phyloP scores from a whole-genome alignment of 2,113 vertebrate species.

The Corapipo altera region DNA sequence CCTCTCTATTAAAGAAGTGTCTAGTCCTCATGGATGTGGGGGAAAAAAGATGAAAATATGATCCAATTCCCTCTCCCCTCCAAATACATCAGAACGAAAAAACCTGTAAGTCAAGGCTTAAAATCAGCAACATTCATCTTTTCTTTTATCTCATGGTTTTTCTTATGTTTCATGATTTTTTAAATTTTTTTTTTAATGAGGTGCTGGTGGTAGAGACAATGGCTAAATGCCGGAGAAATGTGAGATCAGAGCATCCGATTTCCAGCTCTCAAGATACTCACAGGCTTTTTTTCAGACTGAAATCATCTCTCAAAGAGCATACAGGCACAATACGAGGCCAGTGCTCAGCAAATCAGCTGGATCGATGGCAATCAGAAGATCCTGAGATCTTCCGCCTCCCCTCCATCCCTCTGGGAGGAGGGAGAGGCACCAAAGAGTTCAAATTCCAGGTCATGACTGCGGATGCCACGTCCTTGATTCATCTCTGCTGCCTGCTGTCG shows the following conservation, averaged over 20 bases:
- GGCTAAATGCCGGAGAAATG: not conserved
- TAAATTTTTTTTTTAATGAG: not conserved
- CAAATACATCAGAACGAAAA: not conserved
- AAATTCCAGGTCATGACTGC: not conserved
- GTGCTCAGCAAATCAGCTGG: not conserved
- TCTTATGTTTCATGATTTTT: not conserved
- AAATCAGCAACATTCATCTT: not conserved
- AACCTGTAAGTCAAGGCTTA: not conserved
- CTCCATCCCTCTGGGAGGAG: not conserved
- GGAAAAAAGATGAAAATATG: not conserved
- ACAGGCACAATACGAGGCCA: accelerated
- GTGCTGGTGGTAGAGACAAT: not conserved
- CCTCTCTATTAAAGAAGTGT: not conserved
- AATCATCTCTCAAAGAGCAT: not conserved
- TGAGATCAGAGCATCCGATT: not conserved
- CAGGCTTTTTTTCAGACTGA: not conserved
- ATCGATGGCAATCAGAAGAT: not conserved
- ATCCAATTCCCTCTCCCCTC: not conserved
- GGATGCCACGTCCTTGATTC: not conserved
- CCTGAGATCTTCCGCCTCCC: accelerated
- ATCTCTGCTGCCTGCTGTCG: not conserved
- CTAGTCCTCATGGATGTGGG: not conserved
- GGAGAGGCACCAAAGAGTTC: not conserved
- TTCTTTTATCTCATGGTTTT: not conserved
- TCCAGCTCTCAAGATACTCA: not conserved